These are phyloP conservation scores for Trachelus troglodyta DNA, from an alignment of 2,888 invertebrate genomes.

Conservation along the genomic window DNA sequence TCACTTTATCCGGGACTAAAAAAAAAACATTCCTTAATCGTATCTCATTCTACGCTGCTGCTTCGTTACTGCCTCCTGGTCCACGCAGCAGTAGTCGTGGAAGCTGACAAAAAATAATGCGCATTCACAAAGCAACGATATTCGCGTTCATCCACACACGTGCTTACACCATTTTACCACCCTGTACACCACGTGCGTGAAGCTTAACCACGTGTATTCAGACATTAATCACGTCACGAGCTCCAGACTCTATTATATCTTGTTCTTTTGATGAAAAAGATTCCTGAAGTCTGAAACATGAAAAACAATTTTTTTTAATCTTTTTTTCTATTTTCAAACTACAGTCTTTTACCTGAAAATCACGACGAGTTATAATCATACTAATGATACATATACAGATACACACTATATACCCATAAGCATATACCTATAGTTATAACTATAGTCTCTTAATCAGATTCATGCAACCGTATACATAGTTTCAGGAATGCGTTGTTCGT, in stretches of 20 bases:
- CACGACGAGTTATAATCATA: neutral
- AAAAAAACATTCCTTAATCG: neutral
- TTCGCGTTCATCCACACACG: neutral
- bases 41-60: neutral
- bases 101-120: neutral
- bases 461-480: neutral
- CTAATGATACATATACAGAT: neutral
- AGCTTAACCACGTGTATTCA: neutral
- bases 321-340: neutral
- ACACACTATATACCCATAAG: too few relatives aligned
- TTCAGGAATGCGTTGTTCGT: neutral
- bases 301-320: neutral
- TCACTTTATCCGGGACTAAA: neutral
- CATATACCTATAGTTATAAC: neutral
- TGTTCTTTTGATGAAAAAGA: neutral
- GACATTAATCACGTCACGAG: neutral
- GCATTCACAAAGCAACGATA: neutral
- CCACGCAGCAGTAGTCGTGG: neutral
- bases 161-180: neutral
- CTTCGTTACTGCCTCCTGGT: neutral
- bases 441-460: neutral
- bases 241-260: neutral
- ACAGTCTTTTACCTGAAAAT: neutral
- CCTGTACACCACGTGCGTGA: neutral
- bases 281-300: neutral